Base-by-base conservation (phyloP, 2,797 vertebrate genomes). In the Psittacula echo region DNA sequence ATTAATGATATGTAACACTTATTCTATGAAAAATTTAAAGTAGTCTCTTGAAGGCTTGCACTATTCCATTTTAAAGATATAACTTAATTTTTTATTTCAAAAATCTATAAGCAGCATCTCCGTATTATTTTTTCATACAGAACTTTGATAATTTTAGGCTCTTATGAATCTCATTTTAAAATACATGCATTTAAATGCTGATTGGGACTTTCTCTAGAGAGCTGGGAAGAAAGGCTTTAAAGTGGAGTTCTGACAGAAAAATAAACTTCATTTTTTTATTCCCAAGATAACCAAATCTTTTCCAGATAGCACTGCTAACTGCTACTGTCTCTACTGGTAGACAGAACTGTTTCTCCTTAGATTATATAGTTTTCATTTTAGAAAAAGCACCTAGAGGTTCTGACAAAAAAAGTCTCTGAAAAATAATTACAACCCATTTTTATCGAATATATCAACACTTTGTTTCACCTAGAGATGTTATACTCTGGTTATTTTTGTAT, bases 211-310 rank as follows among this genome's bases (percentile, higher is more conserved):
- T 68, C 77, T 91, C 61, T 86, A 81, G 65, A 93, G 71, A 89
- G 41, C n/a, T 54, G 73, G 15, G 29, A 90, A 95, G 39, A 70
- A 48, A 89, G 11, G 60, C 13, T 95, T 96, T 87, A 66, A 95
- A 95, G 56, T 62, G 15, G 80, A 97, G 92, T 93, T 90, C 45
- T 94, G 54, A 51, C 32, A 93, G 27, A 80, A 95, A 68, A 95
- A 94, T 30, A 94, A 95, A 93, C 24, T 56, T 94, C 78, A 27
- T 60, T 72, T 90, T 87, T 86, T 77, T 71, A 95, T 87, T 97
- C 58, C 68, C 58, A 75, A 68, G 78, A 71, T 68, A 89, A 93
- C 26, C 60, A 51, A 93, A 51, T 83, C 8, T 73, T 92, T 94
- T 53, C 39, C 44, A 67, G 56, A 37, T 87, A 91, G 67, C 66